Percentiles rank a stretch among this genome's conserved stretches.
Evolutionary conservation across 92 coral and sea anemone genomes (phyloP).

Genomic region (Palythoa grandis): DNA sequence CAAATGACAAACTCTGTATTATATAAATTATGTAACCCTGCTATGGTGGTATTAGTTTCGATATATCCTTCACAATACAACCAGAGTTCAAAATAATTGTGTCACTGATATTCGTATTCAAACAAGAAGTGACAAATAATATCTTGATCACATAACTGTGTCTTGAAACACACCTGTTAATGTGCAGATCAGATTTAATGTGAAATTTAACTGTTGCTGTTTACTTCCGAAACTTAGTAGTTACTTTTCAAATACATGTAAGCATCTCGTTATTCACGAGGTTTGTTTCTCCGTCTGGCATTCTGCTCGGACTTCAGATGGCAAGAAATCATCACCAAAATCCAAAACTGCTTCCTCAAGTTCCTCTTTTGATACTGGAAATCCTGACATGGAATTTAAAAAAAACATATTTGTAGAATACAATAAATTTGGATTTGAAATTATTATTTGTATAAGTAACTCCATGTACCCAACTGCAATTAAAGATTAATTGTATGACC

Average conservation of each 20-base stretch:
- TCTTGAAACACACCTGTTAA: too few species aligned
- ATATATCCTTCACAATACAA: neutral
- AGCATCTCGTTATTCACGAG: constrained; percentile 40
- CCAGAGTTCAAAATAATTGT: neutral
- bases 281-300: constrained; percentile 40
- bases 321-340: constrained; percentile 58
- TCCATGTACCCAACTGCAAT: neutral
- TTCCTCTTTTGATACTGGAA: constrained; percentile 62
- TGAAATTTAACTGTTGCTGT: neutral
- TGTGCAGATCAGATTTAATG: neutral
- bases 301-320: constrained; percentile 45
- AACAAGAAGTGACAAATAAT: neutral
- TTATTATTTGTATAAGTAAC: neutral
- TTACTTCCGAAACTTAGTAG: neutral
- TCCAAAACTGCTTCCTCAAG: constrained; percentile 66
- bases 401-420: neutral
- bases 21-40: neutral
- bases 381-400: constrained; percentile 48
- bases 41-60: neutral
- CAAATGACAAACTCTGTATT: neutral
- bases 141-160: neutral
- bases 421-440: too few species aligned
- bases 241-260: constrained; percentile 38
- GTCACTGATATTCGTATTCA: neutral
- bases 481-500: neutral